These are phyloP conservation scores for Herminia tarsipennalis DNA, from an alignment of 2,888 invertebrate species.

Conservation along the genomic window DNA sequence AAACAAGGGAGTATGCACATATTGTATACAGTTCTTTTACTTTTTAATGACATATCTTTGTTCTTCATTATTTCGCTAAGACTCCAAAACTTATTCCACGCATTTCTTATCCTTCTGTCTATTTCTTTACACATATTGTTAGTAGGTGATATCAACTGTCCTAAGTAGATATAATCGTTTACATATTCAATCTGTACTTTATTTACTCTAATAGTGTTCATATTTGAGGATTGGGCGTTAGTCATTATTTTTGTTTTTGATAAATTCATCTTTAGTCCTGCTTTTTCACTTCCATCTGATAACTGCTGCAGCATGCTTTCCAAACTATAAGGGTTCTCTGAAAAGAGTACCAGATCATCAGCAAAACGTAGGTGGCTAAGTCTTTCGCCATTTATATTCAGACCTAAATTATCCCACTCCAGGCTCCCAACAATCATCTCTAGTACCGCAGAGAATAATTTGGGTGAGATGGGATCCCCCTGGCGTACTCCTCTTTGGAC, in stretches of 20 bases:
- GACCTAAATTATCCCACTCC: slow-evolving; percentile 10
- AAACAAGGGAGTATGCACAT: no score
- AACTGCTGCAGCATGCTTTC: not conserved
- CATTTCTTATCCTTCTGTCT: not conserved
- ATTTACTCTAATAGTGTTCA: not conserved
- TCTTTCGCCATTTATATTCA: not conserved
- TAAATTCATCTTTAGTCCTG: no score
- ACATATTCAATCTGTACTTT: not conserved
- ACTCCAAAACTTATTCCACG: no score
- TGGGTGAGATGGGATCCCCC: slow-evolving; percentile 13
- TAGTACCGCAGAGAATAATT: slow-evolving; percentile 10
- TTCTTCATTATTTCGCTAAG: no score
- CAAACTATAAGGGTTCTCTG: not conserved
- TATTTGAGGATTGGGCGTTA: not conserved
- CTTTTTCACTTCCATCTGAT: no score
- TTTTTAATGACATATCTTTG: no score
- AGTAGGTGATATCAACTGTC: not conserved
- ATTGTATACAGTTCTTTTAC: no score
- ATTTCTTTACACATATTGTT: not conserved
- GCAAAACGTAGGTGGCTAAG: not conserved
- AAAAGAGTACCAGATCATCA: not conserved
- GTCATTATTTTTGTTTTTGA: not conserved
- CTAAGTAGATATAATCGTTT: not conserved
- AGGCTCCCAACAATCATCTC: slow-evolving; percentile 7
- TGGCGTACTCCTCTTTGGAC: slow-evolving; percentile 8